A percentile compares a stretch with the other conserved stretches of the same genome.
phyloP scores from a whole-genome alignment of 2,113 vertebrate genomes.

The Noturus placidus region DNA sequence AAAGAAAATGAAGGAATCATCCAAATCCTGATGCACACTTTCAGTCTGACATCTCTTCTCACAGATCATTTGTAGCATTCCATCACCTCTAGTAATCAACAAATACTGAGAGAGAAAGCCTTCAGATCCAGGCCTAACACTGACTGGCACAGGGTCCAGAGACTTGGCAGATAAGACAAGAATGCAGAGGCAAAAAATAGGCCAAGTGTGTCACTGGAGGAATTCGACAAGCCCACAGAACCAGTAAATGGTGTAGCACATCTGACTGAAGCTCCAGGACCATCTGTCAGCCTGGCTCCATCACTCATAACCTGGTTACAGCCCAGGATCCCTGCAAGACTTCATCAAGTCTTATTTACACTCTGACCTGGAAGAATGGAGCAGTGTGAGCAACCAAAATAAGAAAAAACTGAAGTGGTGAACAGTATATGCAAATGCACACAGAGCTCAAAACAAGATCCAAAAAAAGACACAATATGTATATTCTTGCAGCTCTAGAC shows the following conservation, averaged over 20 bases:
- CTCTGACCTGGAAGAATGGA: conserved; percentile 26
- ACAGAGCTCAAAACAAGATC: not conserved
- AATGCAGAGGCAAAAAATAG: conserved; percentile 30
- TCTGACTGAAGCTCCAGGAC: conserved; percentile 54
- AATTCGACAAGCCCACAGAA: conserved; percentile 42
- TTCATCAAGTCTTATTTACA: conserved; percentile 34
- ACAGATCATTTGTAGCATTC: not conserved
- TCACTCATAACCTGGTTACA: conserved; percentile 54
- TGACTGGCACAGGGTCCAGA: conserved; percentile 18
- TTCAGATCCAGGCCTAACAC: conserved; percentile 24
- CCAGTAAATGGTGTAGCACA: conserved; percentile 50
- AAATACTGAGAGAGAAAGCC: conserved; percentile 18
- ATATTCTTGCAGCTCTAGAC: not conserved
- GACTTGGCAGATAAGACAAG: conserved; percentile 3
- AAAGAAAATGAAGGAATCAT: conserved; percentile 19
- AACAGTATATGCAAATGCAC: not conserved
- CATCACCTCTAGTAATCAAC: conserved; percentile 19
- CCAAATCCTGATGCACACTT: conserved; percentile 8
- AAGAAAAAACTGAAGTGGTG: not conserved
- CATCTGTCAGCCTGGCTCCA: conserved; percentile 56
- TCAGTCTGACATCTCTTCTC: not conserved
- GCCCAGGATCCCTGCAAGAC: conserved; percentile 23
- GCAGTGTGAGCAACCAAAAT: not conserved
- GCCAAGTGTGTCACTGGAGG: conserved; percentile 36
- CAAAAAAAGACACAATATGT: not conserved